Evolutionary conservation across 2,113 vertebrate species (phyloP), one percentile per base, ranked within the genome.

Genomic region (Equus przewalskii): DNA sequence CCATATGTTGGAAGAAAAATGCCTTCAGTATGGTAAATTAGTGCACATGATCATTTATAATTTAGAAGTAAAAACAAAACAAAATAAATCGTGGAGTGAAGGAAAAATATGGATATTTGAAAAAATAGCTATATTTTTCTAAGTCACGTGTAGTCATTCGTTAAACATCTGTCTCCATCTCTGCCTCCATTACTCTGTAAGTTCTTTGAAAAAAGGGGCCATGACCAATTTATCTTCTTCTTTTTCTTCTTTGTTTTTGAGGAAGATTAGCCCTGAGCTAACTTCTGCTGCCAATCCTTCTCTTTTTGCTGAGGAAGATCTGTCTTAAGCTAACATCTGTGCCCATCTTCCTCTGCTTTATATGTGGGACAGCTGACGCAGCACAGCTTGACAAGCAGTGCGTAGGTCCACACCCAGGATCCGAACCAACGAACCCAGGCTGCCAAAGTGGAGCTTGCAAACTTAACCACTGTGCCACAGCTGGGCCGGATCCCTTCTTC

Each of bases 21-120:
- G 64, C 85, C 67, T 65, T 36, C 22, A 92, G 87, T 93, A 70
- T 62, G 12, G 21, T 41, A 89, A 82, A 92, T 44, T 96, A 51
- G 44, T 88, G 60, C 83, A 92, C 33, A 81, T 67, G 76, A 51
- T 44, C 82, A 36, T 8, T 81, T 95, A 89, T 90, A 67, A 95
- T 44, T 58, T 67, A 62, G 64, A 65, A 83, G 65, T 12, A 85
- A 94, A 60, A 94, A 82, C 54, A 28, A 83, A 64, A 22, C 16
- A 67, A 86, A 58, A 75, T n/a, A 90, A 86, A 64, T 90, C 60
- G 83, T 22, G 73, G 5, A 49, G 33, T 30, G 44, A 67, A 78
- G 69, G 16, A 54, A 44, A 54, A 93, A 26, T 22, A 60, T 21
- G 22, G 4, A n/a, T 89, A 51, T 7, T 69, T 54, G 36, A 33